A percentile compares a stretch with the other conserved stretches of the same genome.
Conservation (phyloP, 2,113 vertebrate genomes). For the Falcunculus frontatus region DNA sequence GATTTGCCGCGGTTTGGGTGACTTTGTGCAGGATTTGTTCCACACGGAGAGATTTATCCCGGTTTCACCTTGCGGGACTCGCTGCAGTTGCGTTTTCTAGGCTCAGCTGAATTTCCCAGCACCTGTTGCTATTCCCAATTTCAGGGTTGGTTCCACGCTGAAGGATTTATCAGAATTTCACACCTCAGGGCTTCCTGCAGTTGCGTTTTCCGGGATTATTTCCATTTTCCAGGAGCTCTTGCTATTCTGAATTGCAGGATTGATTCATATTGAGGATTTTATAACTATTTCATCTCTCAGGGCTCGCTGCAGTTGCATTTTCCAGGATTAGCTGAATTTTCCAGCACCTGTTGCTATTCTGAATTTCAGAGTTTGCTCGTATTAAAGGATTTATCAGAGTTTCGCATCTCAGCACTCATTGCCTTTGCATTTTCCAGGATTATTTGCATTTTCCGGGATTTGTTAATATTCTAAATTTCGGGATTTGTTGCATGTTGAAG, state of each 20-base stretch:
- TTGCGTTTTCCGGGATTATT: not conserved
- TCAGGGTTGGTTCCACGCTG: not conserved
- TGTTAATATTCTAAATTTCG: too few species aligned
- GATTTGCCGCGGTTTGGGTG: too few species aligned
- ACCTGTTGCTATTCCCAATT: not conserved
- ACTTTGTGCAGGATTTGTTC: rapidly evolving
- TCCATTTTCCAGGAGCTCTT: rapidly evolving
- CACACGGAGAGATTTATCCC: not conserved
- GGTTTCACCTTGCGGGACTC: rapidly evolving
- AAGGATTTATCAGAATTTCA: not conserved
- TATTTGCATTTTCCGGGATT: too few species aligned
- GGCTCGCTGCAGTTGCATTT: not conserved
- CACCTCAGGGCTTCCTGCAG: not conserved
- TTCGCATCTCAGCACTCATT: too few species aligned
- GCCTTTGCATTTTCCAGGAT: too few species aligned
- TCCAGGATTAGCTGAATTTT: not conserved
- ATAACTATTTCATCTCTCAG: not conserved
- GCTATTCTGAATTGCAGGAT: not conserved
- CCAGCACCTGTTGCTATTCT: too few species aligned
- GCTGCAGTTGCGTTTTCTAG: not conserved
- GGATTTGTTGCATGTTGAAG: not conserved
- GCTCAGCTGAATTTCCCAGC: rapidly evolving
- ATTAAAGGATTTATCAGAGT: too few species aligned
- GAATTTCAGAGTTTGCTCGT: not conserved
- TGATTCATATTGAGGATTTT: too few species aligned